Percentiles rank a stretch among this genome's conserved stretches.
Evolutionary conservation across 2,113 vertebrate species (phyloP).

Genomic region (Halcyon malimbica): DNA sequence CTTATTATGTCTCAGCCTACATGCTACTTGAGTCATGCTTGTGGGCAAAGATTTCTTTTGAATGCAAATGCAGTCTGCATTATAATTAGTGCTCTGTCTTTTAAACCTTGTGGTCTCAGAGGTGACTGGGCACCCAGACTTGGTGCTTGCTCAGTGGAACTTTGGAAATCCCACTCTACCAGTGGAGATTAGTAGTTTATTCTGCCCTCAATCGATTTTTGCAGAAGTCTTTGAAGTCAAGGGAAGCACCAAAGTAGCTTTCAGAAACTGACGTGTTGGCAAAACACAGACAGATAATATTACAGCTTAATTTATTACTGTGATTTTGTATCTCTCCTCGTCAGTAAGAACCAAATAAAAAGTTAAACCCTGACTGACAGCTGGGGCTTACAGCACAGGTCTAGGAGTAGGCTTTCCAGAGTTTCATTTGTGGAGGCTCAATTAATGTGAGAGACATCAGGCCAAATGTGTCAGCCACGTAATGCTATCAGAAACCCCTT

Average conservation of each 20-base stretch:
- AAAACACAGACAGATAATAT: background rate
- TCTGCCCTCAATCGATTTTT: background rate
- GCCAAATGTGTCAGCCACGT: background rate
- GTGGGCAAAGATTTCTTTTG: constrained; percentile 58
- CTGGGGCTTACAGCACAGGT: background rate
- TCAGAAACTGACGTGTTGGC: background rate
- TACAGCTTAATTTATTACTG: background rate
- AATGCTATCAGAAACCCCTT: background rate
- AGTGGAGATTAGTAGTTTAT: background rate
- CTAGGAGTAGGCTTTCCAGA: background rate
- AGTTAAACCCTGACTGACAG: background rate
- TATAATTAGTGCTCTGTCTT: constrained; percentile 40
- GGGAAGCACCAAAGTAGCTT: background rate
- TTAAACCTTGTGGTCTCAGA: constrained; percentile 18
- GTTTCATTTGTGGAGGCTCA: background rate
- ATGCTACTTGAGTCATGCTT: constrained; percentile 51
- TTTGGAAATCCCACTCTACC: constrained; percentile 17
- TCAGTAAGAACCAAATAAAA: background rate
- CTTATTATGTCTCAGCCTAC: constrained; percentile 49
- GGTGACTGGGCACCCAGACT: constrained; percentile 32
- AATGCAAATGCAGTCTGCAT: constrained; percentile 37
- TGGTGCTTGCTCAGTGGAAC: constrained; percentile 6
- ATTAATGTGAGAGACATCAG: background rate
- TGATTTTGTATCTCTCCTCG: background rate
- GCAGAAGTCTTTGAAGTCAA: background rate